A percentile compares a stretch with the other conserved stretches of the same genome.
Conservation (phyloP, 2,113 vertebrate genomes). For the Bubo bubo region DNA sequence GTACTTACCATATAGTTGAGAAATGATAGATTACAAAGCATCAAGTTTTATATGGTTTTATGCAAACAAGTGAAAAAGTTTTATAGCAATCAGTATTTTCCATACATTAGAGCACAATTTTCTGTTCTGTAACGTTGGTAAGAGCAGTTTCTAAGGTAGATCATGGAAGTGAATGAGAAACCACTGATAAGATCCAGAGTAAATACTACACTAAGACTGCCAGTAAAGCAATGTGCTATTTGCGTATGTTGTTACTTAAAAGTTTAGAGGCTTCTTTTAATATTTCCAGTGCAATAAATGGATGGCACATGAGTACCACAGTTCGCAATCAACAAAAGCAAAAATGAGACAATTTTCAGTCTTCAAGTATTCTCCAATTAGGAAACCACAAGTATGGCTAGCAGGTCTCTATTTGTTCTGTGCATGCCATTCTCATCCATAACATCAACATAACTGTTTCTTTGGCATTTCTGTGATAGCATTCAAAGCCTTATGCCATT, state of each 20-base stretch:
- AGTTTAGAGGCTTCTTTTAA: neutral
- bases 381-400: neutral
- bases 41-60: neutral
- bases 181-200: neutral
- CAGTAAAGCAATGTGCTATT: neutral
- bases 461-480: neutral
- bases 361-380: neutral
- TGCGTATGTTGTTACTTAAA: neutral
- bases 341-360: neutral
- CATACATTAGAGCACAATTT: neutral
- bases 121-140: neutral
- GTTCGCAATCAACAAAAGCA: neutral
- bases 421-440: neutral
- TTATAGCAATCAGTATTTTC: neutral
- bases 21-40: neutral
- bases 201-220: neutral
- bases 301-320: neutral
- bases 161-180: neutral
- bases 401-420: neutral
- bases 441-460: neutral
- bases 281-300: neutral
- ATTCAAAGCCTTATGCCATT: neutral
- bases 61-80: neutral
- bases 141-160: neutral
- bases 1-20: neutral